Conservation (phyloP, 2,113 vertebrate genomes). For the Plecturocebus donacophilus region DNA sequence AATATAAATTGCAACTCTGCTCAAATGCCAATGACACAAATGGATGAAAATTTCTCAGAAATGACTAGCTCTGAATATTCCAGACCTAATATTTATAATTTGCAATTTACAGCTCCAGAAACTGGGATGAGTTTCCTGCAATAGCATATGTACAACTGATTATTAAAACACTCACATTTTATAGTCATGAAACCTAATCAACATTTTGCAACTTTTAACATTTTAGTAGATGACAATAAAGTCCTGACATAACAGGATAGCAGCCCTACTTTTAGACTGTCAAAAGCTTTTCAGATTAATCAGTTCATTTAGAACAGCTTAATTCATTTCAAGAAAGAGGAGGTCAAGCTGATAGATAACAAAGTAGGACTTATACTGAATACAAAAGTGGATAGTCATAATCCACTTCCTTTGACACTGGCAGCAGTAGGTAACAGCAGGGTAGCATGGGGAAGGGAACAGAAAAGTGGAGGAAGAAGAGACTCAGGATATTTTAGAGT, state of each 20-base stretch:
- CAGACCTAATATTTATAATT: neutral
- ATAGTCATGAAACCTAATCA: neutral
- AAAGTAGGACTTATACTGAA: neutral
- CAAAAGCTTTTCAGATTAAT: neutral
- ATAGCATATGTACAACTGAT: neutral
- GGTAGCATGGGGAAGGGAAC: neutral
- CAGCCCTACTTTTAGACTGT: neutral
- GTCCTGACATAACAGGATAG: neutral
- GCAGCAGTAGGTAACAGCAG: neutral
- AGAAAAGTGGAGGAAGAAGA: neutral
- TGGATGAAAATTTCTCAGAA: neutral
- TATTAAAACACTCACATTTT: constrained; percentile 24
- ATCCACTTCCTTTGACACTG: neutral
- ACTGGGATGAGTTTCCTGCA: neutral
- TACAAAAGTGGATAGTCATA: neutral
- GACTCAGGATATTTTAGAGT: neutral
- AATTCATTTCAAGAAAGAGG: neutral
- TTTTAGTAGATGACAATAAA: neutral
- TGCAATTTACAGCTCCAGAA: neutral
- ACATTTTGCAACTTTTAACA: neutral
- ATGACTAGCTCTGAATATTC: neutral
- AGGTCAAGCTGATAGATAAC: neutral
- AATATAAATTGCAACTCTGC: neutral
- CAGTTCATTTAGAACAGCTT: neutral
- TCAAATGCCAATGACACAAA: neutral